These are phyloP conservation scores for Archilochus colubris DNA, from an alignment of 2,113 vertebrate genomes.

Conservation along the genomic window DNA sequence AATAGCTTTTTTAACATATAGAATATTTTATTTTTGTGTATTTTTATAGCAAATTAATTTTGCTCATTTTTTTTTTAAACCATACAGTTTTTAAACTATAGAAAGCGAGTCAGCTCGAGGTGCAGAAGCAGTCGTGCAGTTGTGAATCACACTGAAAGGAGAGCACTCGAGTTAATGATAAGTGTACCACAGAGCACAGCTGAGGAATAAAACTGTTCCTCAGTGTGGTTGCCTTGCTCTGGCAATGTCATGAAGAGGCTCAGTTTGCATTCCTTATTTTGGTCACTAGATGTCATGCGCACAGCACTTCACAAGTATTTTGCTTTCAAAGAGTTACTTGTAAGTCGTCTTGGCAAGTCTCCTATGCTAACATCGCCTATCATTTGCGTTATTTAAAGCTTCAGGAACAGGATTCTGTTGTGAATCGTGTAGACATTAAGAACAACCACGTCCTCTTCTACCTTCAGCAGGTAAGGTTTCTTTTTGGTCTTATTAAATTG, in stretches of 20 bases:
- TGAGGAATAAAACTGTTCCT: neutral
- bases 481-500: neutral
- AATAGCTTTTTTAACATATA: neutral
- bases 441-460: constrained; percentile 66
- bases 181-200: neutral
- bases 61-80: neutral
- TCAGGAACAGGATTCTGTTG: neutral
- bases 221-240: accelerated
- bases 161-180: neutral
- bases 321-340: accelerated
- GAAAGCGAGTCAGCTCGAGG: neutral
- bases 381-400: constrained; percentile 51
- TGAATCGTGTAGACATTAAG: constrained; percentile 54
- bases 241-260: neutral
- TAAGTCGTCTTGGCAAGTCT: neutral
- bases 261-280: neutral
- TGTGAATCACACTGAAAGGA: neutral
- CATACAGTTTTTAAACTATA: neutral
- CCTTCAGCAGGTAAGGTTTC: constrained; percentile 41
- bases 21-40: neutral
- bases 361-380: neutral
- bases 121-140: neutral
- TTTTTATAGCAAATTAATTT: neutral
- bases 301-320: accelerated
- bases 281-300: neutral